A percentile compares a stretch with the other conserved stretches of the same genome.
Conservation (phyloP, 1,140 invertebrate genomes). For the Zaprionus ghesquierei region DNA sequence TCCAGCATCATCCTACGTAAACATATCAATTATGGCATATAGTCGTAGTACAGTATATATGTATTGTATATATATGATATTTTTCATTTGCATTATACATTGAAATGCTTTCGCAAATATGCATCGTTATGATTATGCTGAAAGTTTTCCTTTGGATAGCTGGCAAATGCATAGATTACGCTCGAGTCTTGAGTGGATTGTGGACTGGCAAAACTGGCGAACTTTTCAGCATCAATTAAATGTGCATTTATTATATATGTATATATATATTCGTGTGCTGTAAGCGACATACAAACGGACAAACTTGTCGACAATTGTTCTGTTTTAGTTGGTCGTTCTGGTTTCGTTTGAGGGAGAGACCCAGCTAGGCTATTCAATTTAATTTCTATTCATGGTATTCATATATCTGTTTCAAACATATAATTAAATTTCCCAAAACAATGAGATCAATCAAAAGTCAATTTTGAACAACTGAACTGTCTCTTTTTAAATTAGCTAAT, state of each 20-base stretch:
- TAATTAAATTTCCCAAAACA: too few relatives aligned
- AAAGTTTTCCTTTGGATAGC: background rate
- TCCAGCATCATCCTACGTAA: background rate
- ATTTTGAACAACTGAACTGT: too few relatives aligned
- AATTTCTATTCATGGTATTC: too few relatives aligned
- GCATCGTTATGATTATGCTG: background rate
- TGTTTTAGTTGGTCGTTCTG: too few relatives aligned
- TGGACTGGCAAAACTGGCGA: background rate
- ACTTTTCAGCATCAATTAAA: background rate
- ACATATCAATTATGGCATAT: slow-evolving; percentile 1
- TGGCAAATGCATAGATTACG: background rate
- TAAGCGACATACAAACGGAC: background rate
- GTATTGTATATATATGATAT: background rate
- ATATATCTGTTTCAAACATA: too few relatives aligned
- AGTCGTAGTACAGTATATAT: background rate
- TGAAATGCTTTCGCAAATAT: background rate
- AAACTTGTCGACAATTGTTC: too few relatives aligned
- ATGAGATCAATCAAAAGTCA: too few relatives aligned
- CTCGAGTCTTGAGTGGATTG: background rate
- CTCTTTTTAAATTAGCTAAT: too few relatives aligned
- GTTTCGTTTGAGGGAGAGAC: too few relatives aligned
- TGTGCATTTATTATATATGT: background rate
- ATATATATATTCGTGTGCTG: background rate
- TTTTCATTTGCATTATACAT: background rate
- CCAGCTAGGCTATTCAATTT: too few relatives aligned